Evolutionary conservation across 2,113 vertebrate genomes (phyloP).

Genomic region (Macquaria australasica): DNA sequence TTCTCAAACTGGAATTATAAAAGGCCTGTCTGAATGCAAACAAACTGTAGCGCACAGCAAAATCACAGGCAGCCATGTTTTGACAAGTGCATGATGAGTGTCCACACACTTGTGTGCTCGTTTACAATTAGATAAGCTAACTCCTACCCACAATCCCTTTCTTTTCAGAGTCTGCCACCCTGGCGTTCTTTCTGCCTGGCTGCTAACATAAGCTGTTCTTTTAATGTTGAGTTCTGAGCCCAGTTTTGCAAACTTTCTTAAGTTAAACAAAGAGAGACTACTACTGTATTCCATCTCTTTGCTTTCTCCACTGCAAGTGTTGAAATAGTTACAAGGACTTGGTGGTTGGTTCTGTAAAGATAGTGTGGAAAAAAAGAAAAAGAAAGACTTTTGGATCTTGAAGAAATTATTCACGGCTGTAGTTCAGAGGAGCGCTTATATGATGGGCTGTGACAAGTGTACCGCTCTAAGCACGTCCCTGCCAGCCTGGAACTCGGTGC

Average conservation of each 20-base stretch:
- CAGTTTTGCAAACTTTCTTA: slow-evolving; percentile 80
- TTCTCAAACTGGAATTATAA: slow-evolving; percentile 87
- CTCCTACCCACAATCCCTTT: slow-evolving; percentile 64
- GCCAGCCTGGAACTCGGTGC: slow-evolving; percentile 68
- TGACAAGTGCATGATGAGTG: slow-evolving; percentile 78
- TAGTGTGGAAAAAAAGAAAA: slow-evolving; percentile 29
- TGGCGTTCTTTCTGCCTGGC: slow-evolving; percentile 37
- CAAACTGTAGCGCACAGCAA: slow-evolving; percentile 66
- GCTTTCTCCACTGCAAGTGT: slow-evolving; percentile 76
- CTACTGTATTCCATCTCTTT: slow-evolving; percentile 70
- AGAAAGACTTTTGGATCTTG: slow-evolving; percentile 72
- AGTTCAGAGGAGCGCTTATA: slow-evolving; percentile 76
- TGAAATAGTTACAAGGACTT: slow-evolving; percentile 80
- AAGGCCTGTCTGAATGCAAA: slow-evolving; percentile 90
- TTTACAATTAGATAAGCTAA: slow-evolving; percentile 74
- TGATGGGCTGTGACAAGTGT: slow-evolving; percentile 81
- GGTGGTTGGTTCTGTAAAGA: slow-evolving; percentile 73
- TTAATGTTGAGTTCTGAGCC: slow-evolving; percentile 74
- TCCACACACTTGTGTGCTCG: slow-evolving; percentile 61
- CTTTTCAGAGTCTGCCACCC: slow-evolving; percentile 52
- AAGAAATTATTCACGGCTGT: slow-evolving; percentile 80
- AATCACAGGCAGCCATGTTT: slow-evolving; percentile 74
- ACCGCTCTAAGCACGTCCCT: slow-evolving; percentile 71
- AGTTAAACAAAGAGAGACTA: slow-evolving; percentile 79
- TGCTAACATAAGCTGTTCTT: slow-evolving; percentile 66